These are phyloP conservation scores for Leptopilina myrica DNA, from an alignment of 2,888 invertebrate genomes.

Conservation along the genomic window DNA sequence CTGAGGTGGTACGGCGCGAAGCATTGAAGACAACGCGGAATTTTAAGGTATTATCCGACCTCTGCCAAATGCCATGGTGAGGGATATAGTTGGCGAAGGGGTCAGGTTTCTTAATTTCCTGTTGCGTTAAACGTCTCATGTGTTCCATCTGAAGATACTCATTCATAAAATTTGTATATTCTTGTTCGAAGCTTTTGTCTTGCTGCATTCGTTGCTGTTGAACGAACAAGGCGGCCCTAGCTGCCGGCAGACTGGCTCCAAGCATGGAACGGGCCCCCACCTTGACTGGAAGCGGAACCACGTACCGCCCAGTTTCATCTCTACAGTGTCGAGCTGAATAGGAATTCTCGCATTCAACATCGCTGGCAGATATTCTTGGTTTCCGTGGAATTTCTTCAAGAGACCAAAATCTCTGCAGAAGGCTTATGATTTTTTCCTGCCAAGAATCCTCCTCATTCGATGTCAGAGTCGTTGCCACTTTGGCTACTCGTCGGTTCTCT, in stretches of 20 bases:
- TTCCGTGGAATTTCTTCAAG: not conserved
- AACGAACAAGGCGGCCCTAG: not conserved
- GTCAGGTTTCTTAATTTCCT: not conserved
- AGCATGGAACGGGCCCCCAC: not conserved
- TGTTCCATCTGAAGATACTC: slow-evolving; percentile 19
- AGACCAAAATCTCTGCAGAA: not conserved
- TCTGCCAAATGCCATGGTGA: slow-evolving; percentile 36
- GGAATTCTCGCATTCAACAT: not conserved
- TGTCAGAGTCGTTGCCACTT: too few relatives aligned
- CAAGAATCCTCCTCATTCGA: not conserved
- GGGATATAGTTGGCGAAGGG: not conserved
- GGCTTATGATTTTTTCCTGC: not conserved
- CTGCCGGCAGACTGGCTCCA: not conserved
- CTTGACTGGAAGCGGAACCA: not conserved
- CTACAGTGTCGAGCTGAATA: not conserved
- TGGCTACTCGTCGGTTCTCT: too few relatives aligned
- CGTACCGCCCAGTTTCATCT: not conserved
- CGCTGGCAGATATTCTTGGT: not conserved
- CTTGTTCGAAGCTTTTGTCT: not conserved
- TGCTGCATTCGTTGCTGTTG: slow-evolving; percentile 5
- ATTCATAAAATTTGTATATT: slow-evolving; percentile 15
- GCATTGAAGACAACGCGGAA: slow-evolving; percentile 23
- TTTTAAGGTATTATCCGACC: not conserved
- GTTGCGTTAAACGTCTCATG: not conserved
- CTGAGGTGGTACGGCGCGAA: not conserved